Evolutionary conservation across 2,888 invertebrate genomes (phyloP).

Genomic region (Microdon myrmicae): DNA sequence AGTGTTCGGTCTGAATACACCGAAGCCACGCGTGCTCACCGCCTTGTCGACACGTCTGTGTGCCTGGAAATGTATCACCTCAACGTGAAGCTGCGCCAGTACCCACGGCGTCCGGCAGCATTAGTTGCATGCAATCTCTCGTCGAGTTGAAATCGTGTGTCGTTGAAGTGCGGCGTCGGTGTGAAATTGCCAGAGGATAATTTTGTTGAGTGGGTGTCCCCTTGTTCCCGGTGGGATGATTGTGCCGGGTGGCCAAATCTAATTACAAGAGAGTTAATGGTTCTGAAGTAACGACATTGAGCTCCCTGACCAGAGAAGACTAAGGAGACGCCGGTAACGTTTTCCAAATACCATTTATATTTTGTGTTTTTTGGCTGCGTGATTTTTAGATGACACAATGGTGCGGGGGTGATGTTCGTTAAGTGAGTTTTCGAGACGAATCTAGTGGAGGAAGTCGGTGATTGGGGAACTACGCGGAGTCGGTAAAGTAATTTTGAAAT

Average conservation of each 20-base stretch:
- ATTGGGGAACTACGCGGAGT: conserved; percentile 33
- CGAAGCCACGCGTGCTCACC: background rate
- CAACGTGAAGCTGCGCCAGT: conserved; percentile 45
- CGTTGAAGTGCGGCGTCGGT: conserved; percentile 7
- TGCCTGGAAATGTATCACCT: conserved; percentile 27
- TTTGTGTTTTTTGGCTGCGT: conserved; percentile 6
- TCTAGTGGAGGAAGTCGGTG: conserved; percentile 31
- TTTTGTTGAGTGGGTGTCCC: conserved; percentile 5
- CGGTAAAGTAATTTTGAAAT: conserved; percentile 43
- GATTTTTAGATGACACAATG: conserved; percentile 10
- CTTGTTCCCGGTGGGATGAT: too few species aligned
- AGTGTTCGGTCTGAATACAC: conserved; percentile 41
- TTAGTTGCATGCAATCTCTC: conserved; percentile 56
- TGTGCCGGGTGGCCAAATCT: too few species aligned
- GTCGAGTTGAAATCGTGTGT: conserved; percentile 44
- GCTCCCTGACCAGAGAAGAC: conserved; percentile 19
- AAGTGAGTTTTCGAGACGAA: conserved; percentile 10
- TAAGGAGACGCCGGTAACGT: conserved; percentile 38
- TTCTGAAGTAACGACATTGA: conserved; percentile 17
- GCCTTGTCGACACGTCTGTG: conserved; percentile 13
- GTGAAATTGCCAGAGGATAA: background rate
- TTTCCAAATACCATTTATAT: conserved; percentile 31
- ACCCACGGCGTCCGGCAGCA: conserved; percentile 37
- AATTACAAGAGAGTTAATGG: conserved; percentile 47
- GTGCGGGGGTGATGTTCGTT: conserved; percentile 20